These are phyloP conservation scores for Eudemis profundana DNA, from an alignment of 2,888 invertebrate species.

Conservation along the genomic window DNA sequence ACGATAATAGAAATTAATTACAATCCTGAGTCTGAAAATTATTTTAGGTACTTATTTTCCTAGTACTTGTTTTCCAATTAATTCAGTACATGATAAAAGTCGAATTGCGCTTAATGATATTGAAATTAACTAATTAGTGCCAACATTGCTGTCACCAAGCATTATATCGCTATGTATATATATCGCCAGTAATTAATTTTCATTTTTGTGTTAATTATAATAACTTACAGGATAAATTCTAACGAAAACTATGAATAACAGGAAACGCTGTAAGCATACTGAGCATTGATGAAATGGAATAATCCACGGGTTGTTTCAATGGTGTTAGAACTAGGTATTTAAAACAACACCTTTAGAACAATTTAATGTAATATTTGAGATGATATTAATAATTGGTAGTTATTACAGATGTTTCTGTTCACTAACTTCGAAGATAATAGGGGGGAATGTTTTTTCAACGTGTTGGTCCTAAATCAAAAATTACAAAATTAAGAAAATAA, in stretches of 20 bases:
- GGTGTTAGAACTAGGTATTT: too few relatives aligned
- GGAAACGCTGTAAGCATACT: neutral
- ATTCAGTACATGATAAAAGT: too few relatives aligned
- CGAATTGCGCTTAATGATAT: too few relatives aligned
- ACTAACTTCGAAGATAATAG: too few relatives aligned
- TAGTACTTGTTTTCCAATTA: neutral
- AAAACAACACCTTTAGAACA: too few relatives aligned
- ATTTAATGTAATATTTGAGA: neutral
- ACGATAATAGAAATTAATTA: neutral
- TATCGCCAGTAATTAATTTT: neutral
- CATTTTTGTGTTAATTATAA: conserved; percentile 3
- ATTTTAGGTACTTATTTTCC: neutral
- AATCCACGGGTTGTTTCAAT: too few relatives aligned
- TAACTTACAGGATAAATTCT: conserved; percentile 2
- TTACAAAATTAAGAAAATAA: too few relatives aligned
- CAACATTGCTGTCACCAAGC: neutral
- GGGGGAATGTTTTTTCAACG: too few relatives aligned
- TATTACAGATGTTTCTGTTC: too few relatives aligned
- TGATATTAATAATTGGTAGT: too few relatives aligned
- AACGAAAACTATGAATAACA: conserved; percentile 23
- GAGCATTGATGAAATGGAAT: conserved; percentile 11
- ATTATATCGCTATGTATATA: too few relatives aligned
- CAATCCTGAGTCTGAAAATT: neutral
- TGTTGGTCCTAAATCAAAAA: too few relatives aligned
- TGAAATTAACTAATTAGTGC: neutral